A percentile compares a stretch with the other conserved stretches of the same genome.
Evolutionary conservation across 2,797 vertebrate species (phyloP).

Genomic region (Parauchenoglanis ngamensis): DNA sequence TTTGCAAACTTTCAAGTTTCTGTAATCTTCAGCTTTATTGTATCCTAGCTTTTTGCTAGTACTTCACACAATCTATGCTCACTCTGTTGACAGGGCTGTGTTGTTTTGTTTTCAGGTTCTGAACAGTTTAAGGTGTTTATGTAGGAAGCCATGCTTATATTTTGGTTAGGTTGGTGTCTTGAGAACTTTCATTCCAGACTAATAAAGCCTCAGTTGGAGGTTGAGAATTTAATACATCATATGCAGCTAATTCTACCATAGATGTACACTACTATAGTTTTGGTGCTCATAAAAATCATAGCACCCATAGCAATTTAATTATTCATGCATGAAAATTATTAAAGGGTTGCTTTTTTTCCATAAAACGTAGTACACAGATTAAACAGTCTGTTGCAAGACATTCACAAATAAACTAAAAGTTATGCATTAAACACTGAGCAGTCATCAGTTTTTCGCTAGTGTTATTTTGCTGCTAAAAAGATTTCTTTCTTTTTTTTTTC

Average conservation of each 20-base stretch:
- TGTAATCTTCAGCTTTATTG: neutral
- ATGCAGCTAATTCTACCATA: neutral
- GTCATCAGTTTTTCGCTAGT: neutral
- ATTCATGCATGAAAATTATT: slow-evolving; percentile 69
- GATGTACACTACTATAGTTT: slow-evolving; percentile 46
- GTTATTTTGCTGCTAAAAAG: no score
- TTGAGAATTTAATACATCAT: neutral
- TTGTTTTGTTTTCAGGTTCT: neutral
- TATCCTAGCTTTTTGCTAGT: neutral
- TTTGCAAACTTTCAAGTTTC: neutral
- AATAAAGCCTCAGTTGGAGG: neutral
- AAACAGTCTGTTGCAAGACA: slow-evolving; percentile 35
- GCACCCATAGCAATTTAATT: slow-evolving; percentile 72
- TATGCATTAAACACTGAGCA: neutral
- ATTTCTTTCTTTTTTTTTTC: no score
- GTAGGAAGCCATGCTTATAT: neutral
- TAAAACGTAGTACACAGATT: slow-evolving; percentile 52
- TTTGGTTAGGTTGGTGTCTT: neutral
- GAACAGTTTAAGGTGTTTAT: neutral
- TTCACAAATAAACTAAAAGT: neutral
- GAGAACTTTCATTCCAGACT: neutral
- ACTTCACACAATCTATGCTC: neutral
- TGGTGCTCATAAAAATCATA: slow-evolving; percentile 76
- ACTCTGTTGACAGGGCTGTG: neutral
- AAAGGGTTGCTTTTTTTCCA: neutral